Percentiles rank a stretch among this genome's conserved stretches.
Evolutionary conservation across 2,888 invertebrate species (phyloP).

Genomic region (Cacoxenus indagator): DNA sequence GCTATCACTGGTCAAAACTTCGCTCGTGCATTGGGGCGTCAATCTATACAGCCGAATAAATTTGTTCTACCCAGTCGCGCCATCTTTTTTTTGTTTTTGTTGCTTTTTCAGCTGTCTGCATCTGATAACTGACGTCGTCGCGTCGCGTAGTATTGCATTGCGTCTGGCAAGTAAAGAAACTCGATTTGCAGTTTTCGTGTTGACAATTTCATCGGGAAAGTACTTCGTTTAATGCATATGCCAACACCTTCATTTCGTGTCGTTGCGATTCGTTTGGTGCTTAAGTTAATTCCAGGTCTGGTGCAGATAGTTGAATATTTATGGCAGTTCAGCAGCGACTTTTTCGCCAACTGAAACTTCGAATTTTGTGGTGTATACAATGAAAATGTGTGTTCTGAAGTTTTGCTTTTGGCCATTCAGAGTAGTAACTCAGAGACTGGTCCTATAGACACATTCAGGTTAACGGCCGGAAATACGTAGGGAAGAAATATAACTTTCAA

Average conservation of each 20-base stretch:
- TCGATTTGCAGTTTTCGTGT: neutral
- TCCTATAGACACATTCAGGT: no score
- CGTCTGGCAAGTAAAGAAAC: neutral
- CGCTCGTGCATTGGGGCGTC: neutral
- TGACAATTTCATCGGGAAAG: neutral
- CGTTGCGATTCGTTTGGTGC: neutral
- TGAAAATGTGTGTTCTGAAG: no score
- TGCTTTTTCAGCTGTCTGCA: slow-evolving; percentile 1
- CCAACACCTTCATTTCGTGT: neutral
- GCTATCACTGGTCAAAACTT: neutral
- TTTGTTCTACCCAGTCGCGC: neutral
- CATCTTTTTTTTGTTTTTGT: neutral
- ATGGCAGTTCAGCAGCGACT: neutral
- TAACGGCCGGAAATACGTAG: no score
- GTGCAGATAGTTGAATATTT: slow-evolving; percentile 21
- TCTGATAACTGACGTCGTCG: slow-evolving; percentile 8
- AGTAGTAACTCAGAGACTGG: no score
- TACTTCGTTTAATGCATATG: slow-evolving; percentile 12
- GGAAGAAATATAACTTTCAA: no score
- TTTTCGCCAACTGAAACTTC: no score
- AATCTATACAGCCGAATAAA: neutral
- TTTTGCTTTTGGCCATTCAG: no score
- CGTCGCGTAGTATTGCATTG: no score
- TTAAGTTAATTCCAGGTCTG: slow-evolving; percentile 12
- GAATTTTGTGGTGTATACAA: no score